Conservation (phyloP, 2,888 invertebrate species). For the Tetragnatha montana region DNA sequence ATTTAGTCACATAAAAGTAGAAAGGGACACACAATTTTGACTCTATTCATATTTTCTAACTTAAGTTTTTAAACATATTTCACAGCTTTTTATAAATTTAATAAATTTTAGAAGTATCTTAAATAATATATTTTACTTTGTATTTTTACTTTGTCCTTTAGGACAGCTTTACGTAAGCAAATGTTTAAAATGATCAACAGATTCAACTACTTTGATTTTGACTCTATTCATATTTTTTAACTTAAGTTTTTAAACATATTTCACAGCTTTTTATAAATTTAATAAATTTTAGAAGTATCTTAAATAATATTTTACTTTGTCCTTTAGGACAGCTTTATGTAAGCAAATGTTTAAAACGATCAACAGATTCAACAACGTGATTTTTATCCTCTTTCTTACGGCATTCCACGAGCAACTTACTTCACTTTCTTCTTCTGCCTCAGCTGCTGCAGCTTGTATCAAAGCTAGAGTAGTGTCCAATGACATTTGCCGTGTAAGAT, state of each 20-base stretch:
- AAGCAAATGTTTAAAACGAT: neutral
- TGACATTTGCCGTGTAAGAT: conserved; percentile 85
- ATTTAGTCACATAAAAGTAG: no score
- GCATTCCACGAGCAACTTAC: conserved; percentile 73
- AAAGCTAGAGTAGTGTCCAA: conserved; percentile 91
- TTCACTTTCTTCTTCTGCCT: conserved; percentile 95
- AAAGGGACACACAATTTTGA: no score
- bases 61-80: no score
- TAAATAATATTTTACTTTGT: neutral
- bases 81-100: no score
- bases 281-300: no score
- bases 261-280: no score
- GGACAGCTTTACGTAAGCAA: neutral
- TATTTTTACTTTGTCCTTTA: neutral
- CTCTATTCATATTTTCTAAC: no score
- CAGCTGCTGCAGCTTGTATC: conserved; percentile 92
- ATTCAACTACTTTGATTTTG: no score
- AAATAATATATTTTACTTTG: no score
- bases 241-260: no score
- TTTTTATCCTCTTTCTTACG: neutral
- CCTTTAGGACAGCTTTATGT: neutral
- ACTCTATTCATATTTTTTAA: no score
- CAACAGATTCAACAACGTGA: neutral
- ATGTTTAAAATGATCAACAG: neutral
- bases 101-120: no score